Percentiles rank a stretch among this genome's conserved stretches.
Evolutionary conservation across 2,888 invertebrate species (phyloP).

Genomic region (Synanthedon vespiformis): DNA sequence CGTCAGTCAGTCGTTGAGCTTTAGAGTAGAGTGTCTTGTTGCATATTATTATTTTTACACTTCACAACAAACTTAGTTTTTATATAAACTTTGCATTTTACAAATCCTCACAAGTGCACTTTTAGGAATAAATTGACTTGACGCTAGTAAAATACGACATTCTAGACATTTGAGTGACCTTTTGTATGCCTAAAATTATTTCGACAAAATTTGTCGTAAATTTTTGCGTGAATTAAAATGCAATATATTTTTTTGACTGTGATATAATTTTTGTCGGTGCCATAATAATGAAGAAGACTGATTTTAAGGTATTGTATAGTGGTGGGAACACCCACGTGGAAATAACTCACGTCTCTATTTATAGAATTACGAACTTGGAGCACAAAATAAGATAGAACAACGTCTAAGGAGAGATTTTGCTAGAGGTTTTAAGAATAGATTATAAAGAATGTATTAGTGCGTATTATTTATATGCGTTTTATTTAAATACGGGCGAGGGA

Average conservation of each 20-base stretch:
- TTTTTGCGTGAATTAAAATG: too few species aligned
- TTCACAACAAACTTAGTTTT: constrained; percentile 31
- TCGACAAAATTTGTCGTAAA: too few species aligned
- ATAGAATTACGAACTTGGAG: constrained; percentile 59
- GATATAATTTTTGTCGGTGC: constrained; percentile 54
- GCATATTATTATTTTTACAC: constrained; percentile 20
- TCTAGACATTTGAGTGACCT: constrained; percentile 65
- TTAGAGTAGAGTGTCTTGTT: too few species aligned
- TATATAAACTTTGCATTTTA: constrained; percentile 32
- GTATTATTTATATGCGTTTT: too few species aligned
- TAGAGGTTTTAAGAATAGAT: too few species aligned
- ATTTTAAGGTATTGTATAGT: constrained; percentile 44
- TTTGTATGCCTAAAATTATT: constrained; percentile 60
- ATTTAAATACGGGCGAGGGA: too few species aligned
- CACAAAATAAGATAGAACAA: constrained; percentile 39
- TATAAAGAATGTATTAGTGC: too few species aligned
- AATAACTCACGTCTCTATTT: constrained; percentile 66
- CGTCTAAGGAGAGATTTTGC: constrained; percentile 12
- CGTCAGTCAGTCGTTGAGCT: too few species aligned
- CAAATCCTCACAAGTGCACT: constrained; percentile 22
- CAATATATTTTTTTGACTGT: constrained; percentile 23
- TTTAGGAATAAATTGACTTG: constrained; percentile 42
- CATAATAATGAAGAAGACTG: constrained; percentile 33
- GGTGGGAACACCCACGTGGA: constrained; percentile 64
- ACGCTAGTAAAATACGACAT: constrained; percentile 44